Evolutionary conservation across 2,113 vertebrate species (phyloP), one percentile per base, ranked within the genome.

Genomic region (Solea solea): DNA sequence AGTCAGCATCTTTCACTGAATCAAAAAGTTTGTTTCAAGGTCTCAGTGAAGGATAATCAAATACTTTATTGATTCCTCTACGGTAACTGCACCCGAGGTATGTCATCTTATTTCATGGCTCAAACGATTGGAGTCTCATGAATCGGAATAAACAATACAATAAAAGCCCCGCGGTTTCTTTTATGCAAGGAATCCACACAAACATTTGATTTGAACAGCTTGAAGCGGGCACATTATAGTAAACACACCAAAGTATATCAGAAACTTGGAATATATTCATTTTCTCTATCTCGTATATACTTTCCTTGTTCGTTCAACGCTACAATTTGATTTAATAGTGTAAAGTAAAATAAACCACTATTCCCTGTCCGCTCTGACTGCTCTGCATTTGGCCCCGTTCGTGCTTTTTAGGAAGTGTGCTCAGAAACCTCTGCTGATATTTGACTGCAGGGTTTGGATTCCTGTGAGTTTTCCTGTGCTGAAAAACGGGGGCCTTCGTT

Each of bases 401-500:
- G 78, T 82, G 69, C 49, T 39, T 49, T 62, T 16, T 46, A 82
- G 87, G 82, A 90, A 87, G 82, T 86, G 71, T 86, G 86, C 57
- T 85, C 59, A 83, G 75, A 90, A 87, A 83, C 78, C 79, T 76
- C 55, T 69, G 28, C 70, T 72, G 59, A 61, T 59, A 46, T 51
- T 39, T 49, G 42, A 72, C 67, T 44, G 40, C 16, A 73, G 51
- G 44, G 27, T 69, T 60, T 27, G 25, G 46, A 52, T 86, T 91
- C 89, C 89, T 92, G 86, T 90, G 87, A 69, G 78, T 15, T 88
- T 92, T 93, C 88, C 91, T 90, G 83, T 86, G 86, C 58, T 80
- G 82, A 88, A 74, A 85, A n/a, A 59, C 70, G 28, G 9, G 52
- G 13, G 41, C 52, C 45, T 66, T 10, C 28, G 9, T 72, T 54